These are phyloP conservation scores for Ctenopoma kingsleyae DNA, from an alignment of 2,797 vertebrate species.

Conservation along the genomic window DNA sequence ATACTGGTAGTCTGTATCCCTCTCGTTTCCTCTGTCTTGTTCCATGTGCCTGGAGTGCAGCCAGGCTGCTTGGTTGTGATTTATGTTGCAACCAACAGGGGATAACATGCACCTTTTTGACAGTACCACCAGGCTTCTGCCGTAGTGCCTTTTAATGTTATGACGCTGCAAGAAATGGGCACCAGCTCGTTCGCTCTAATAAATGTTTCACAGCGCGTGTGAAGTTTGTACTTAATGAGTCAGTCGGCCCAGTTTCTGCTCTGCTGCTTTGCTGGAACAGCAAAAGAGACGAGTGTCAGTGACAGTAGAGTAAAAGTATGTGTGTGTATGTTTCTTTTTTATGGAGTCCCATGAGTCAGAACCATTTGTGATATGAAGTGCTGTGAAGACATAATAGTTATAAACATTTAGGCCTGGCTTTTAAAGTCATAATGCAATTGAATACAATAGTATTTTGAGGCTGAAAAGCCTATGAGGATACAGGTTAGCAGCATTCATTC, in stretches of 20 bases:
- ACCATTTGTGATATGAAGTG: constrained; percentile 15
- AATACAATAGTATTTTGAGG: neutral
- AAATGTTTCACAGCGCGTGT: constrained; percentile 44
- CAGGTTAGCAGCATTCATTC: neutral
- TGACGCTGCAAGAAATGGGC: constrained; percentile 11
- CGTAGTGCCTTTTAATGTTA: constrained; percentile 22
- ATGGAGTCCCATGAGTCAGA: constrained; percentile 15
- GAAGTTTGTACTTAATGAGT: constrained; percentile 34
- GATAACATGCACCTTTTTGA: constrained; percentile 28
- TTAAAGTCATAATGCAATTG: constrained; percentile 68
- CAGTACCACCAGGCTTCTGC: constrained; percentile 31
- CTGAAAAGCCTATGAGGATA: neutral
- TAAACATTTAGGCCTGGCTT: constrained; percentile 36
- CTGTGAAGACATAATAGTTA: constrained; percentile 18
- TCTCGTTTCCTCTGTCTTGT: neutral
- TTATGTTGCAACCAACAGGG: constrained; percentile 30
- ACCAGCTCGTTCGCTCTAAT: constrained; percentile 25
- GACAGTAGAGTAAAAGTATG: neutral
- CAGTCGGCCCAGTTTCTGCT: constrained; percentile 36
- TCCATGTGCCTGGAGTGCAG: constrained; percentile 29
- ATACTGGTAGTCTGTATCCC: neutral
- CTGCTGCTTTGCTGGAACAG: constrained; percentile 30
- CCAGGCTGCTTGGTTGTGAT: constrained; percentile 23
- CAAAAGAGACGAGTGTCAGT: constrained; percentile 12
- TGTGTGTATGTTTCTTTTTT: neutral